Conservation (phyloP, 2,888 invertebrate species). For the Leuctra nigra region DNA sequence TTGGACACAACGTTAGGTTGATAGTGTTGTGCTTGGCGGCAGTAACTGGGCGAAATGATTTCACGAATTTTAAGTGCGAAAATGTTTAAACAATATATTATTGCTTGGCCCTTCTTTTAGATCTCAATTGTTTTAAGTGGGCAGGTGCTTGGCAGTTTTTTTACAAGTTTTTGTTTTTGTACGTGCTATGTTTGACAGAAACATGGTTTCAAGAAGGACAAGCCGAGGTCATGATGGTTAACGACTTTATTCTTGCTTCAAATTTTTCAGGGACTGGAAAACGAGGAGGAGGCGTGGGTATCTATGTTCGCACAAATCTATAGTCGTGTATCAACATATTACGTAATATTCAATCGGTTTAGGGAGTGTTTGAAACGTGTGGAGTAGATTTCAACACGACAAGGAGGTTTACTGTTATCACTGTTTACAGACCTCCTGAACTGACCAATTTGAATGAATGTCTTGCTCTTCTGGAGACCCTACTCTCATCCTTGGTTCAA, state of each 20-base stretch:
- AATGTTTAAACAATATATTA: too few species aligned
- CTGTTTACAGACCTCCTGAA: slow-evolving; percentile 1
- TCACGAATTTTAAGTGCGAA: too few species aligned
- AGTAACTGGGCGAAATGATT: too few species aligned
- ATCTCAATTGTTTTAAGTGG: too few species aligned
- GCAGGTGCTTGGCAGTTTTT: too few species aligned
- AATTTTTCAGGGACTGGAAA: not conserved
- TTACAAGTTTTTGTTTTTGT: too few species aligned
- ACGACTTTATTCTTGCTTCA: not conserved
- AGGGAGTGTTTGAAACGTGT: not conserved
- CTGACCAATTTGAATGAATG: not conserved
- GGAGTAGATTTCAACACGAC: not conserved
- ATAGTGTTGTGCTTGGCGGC: too few species aligned
- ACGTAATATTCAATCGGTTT: slow-evolving; percentile 1
- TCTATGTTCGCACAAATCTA: not conserved
- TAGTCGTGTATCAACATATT: not conserved
- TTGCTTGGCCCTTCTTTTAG: too few species aligned
- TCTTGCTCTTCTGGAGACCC: not conserved
- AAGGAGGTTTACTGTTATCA: not conserved
- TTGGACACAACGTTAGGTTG: too few species aligned
- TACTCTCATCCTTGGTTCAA: not conserved
- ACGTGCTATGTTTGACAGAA: slow-evolving; percentile 5
- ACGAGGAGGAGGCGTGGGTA: not conserved
- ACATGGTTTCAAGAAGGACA: not conserved
- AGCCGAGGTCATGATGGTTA: not conserved